Evolutionary conservation across 2,113 vertebrate species (phyloP).

Genomic region (Myrmecophaga tridactyla): DNA sequence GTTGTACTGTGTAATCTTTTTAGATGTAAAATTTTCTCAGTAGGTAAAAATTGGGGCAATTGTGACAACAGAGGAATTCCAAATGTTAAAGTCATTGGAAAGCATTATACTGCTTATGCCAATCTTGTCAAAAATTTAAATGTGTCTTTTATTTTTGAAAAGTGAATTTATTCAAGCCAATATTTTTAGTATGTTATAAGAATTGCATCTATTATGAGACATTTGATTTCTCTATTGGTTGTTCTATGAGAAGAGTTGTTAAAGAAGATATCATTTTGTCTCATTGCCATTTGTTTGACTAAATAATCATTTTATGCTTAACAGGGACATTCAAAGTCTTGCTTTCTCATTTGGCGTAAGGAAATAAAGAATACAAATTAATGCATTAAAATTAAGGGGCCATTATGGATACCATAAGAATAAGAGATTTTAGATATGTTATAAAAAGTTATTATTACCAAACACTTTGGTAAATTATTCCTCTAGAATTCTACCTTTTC

Average conservation of each 20-base stretch:
- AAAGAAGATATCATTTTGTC: not conserved
- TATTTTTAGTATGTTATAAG: slow-evolving; percentile 19
- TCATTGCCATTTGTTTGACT: not conserved
- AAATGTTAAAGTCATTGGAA: not conserved
- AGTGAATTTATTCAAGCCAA: not conserved
- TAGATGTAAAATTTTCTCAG: not conserved
- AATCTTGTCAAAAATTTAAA: slow-evolving; percentile 17
- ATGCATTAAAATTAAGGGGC: not conserved
- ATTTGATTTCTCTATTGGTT: not conserved
- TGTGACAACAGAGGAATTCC: not conserved
- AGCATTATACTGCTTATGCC: not conserved
- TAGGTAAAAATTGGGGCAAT: not conserved
- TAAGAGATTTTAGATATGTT: not conserved
- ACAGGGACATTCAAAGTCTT: not conserved
- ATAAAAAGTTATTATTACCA: not conserved
- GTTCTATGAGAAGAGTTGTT: not conserved
- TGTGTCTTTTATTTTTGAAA: slow-evolving; percentile 10
- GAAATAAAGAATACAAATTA: not conserved
- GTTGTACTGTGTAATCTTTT: not conserved
- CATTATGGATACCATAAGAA: not conserved
- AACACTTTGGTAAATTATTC: not conserved
- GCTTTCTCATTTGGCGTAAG: not conserved
- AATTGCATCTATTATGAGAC: not conserved
- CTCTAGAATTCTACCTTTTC: slow-evolving; percentile 3
- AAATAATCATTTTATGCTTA: not conserved